A percentile compares a stretch with the other conserved stretches of the same genome.
These are phyloP conservation scores for Nasonovia ribisnigri DNA, from an alignment of 2,888 invertebrate species.

Conservation along the genomic window DNA sequence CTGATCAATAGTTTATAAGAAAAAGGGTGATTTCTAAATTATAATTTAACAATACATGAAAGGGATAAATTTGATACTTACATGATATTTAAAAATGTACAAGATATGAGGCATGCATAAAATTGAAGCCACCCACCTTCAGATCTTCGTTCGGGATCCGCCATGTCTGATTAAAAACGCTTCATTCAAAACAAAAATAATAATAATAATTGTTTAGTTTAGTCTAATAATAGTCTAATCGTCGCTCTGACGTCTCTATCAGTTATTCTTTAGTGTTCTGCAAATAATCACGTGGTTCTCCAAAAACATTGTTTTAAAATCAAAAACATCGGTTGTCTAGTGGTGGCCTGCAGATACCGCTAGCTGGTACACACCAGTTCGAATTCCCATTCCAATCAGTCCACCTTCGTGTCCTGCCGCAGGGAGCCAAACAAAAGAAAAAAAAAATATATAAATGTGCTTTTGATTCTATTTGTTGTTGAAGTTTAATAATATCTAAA, in stretches of 20 bases:
- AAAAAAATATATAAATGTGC: not conserved
- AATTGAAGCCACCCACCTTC: not conserved
- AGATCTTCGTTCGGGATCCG: not conserved
- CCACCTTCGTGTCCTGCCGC: too few relatives aligned
- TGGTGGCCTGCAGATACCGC: not conserved
- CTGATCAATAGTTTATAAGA: not conserved
- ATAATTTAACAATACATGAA: not conserved
- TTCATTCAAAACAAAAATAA: too few relatives aligned
- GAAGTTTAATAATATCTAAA: constrained; percentile 17
- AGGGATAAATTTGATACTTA: not conserved
- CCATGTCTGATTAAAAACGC: not conserved
- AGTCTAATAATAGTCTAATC: too few relatives aligned
- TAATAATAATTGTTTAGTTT: too few relatives aligned
- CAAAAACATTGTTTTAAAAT: not conserved
- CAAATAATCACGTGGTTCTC: not conserved
- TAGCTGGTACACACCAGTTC: not conserved
- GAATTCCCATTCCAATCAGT: constrained; percentile 3
- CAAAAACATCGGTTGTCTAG: not conserved
- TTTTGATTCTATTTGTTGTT: not conserved
- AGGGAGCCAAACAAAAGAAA: not conserved
- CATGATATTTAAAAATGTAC: not conserved
- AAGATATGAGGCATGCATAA: not conserved
- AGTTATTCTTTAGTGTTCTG: not conserved
- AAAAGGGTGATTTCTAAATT: not conserved
- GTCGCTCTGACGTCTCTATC: not conserved